Evolutionary conservation across 2,113 vertebrate genomes (phyloP), one percentile per base, ranked within the genome.

Genomic region (Ophiodon elongatus): DNA sequence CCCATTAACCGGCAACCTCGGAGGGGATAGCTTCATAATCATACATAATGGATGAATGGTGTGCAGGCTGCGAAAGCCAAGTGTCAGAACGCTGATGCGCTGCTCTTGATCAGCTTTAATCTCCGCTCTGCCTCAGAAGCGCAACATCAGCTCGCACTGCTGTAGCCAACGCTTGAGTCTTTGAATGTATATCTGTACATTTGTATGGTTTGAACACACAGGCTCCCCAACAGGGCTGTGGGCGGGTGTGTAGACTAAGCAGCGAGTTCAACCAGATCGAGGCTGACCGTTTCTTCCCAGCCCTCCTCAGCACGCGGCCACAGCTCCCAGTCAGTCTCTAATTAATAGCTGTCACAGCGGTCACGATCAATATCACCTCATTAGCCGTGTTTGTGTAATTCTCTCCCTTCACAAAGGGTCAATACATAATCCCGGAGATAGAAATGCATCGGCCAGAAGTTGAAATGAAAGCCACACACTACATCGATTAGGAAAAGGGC

Each of bases 1-100:
- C 88, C 93, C 92, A 95, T 95, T 94, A 94, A 84, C 76, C 15
- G 25, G 75, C 79, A 89, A 43, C 82, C 93, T 93, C 91, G 84
- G 84, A 94, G 93, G 93, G 91, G 85, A 88, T 90, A 69, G 88
- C 86, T 94, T 93, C 92, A 94, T 91, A 87, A 92, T 88, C 89
- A 94, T 95, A 84, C 91, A 95, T 95, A 93, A 95, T 95, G 83
- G 83, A 95, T 95, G 94, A 89, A 69, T 72, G 75, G 84, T 83
- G 86, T 83, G 82, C 79, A 80, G 73, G 81, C 85, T 84, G 85
- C 84, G 85, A 91, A 91, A 93, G 84, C n/a, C 50, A 90, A 90
- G 83, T 90, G 88, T 93, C 84, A 84, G 88, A 85, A 70, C 81
- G 87, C 80, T 23, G 70, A 85, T 76, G 88, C 84, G 89, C 72